Conservation (phyloP, 2,797 vertebrate genomes). For the Eulemur mongoz region DNA sequence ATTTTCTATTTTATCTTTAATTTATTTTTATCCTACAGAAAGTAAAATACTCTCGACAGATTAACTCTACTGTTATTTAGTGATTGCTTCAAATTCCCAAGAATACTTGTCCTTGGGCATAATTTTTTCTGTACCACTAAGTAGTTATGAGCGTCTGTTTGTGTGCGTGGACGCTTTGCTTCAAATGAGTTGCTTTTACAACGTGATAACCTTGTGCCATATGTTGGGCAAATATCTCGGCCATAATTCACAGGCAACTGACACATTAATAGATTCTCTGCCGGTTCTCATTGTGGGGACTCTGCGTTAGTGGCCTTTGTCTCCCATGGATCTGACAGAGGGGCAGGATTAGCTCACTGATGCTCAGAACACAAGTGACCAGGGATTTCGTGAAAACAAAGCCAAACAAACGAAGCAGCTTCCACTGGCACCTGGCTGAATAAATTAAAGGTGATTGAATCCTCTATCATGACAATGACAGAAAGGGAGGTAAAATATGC, state of each 20-base stretch:
- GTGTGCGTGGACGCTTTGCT: background rate
- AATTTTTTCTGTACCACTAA: background rate
- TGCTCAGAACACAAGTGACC: background rate
- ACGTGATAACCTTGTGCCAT: constrained; percentile 51
- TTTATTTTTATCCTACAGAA: constrained; percentile 14
- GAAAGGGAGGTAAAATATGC: constrained; percentile 10
- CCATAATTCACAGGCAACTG: constrained; percentile 64
- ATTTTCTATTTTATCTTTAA: constrained; percentile 27
- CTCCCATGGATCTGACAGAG: background rate
- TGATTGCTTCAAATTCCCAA: background rate
- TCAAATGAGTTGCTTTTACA: constrained; percentile 53
- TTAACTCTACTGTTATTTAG: background rate
- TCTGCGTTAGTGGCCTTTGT: constrained; percentile 50
- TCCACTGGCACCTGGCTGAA: constrained; percentile 59
- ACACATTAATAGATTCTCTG: constrained; percentile 58
- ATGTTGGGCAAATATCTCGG: constrained; percentile 66
- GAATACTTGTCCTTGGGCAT: background rate
- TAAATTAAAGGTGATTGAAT: constrained; percentile 45
- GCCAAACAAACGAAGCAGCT: constrained; percentile 31
- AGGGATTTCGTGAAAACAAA: constrained; percentile 55
- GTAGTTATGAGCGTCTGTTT: background rate
- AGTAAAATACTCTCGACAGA: background rate
- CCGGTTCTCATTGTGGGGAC: background rate
- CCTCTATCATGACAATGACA: background rate
- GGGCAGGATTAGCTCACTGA: constrained; percentile 34